phyloP scores from a whole-genome alignment of 2,797 vertebrate genomes.

The Cynodonichthys magdalenae region DNA sequence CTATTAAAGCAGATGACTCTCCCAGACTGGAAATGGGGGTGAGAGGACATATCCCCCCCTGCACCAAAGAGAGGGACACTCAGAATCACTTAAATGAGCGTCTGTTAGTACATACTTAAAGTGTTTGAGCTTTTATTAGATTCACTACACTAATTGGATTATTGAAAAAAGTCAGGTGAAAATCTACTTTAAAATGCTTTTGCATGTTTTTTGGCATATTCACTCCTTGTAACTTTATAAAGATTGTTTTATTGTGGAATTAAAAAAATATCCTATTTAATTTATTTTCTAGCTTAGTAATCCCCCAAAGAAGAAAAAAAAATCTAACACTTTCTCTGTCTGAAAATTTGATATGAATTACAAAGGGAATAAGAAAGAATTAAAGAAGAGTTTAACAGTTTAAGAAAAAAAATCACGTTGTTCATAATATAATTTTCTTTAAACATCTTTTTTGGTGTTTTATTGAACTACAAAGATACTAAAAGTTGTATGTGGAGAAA shows the following conservation, averaged over 20 bases:
- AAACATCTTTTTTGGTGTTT: too few relatives aligned
- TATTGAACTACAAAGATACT: too few relatives aligned
- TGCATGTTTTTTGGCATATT: background rate
- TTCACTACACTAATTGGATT: constrained; percentile 8
- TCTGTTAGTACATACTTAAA: constrained; percentile 15
- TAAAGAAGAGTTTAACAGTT: too few relatives aligned
- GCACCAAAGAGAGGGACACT: constrained; percentile 48
- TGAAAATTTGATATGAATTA: too few relatives aligned
- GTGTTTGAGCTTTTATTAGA: constrained; percentile 10
- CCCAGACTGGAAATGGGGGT: constrained; percentile 75
- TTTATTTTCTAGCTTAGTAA: too few relatives aligned
- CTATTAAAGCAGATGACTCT: constrained; percentile 83
- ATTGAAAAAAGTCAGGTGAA: constrained; percentile 8
- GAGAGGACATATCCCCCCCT: constrained; percentile 65
- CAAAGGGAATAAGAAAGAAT: too few relatives aligned
- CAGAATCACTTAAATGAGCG: constrained; percentile 32
- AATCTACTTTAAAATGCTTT: background rate
- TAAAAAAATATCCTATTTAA: constrained; percentile 13
- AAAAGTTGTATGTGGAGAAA: too few relatives aligned
- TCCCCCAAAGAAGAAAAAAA: constrained; percentile 26
- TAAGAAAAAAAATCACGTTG: too few relatives aligned
- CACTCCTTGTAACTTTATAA: constrained; percentile 37
- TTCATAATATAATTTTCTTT: too few relatives aligned
- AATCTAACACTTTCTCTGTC: background rate
- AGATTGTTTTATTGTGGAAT: constrained; percentile 34